Evolutionary conservation across 2,888 invertebrate species (phyloP).

Genomic region (Cataglyphis albicans): DNA sequence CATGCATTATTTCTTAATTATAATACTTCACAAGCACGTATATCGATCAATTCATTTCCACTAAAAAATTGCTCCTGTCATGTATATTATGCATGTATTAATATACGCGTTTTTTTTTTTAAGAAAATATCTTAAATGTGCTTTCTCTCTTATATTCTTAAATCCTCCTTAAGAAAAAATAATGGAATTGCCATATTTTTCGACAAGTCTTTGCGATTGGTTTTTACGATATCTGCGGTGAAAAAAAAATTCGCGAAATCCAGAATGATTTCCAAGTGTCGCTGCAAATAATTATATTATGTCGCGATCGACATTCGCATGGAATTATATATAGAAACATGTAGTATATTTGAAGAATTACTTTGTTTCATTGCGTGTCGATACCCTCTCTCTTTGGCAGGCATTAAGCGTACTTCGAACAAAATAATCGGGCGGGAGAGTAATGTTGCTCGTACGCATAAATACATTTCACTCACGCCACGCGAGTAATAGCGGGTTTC

Average conservation of each 20-base stretch:
- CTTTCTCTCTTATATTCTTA: background rate
- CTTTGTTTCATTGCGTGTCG: slow-evolving; percentile 50
- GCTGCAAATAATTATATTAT: background rate
- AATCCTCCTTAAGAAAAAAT: background rate
- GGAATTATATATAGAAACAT: background rate
- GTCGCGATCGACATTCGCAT: slow-evolving; percentile 25
- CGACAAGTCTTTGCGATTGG: slow-evolving; percentile 1
- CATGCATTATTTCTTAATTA: slow-evolving; percentile 18
- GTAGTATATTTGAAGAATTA: slow-evolving; percentile 34
- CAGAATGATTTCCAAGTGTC: background rate
- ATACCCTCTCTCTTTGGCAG: slow-evolving; percentile 40
- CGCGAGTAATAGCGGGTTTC: slow-evolving; percentile 76
- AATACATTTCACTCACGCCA: slow-evolving; percentile 76
- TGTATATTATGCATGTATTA: background rate
- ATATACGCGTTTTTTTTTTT: background rate
- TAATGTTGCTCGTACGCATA: slow-evolving; percentile 70
- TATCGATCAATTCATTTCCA: background rate
- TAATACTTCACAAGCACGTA: background rate
- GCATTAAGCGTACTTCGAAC: slow-evolving; percentile 62
- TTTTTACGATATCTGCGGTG: slow-evolving; percentile 25
- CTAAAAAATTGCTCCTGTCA: background rate
- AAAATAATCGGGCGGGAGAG: slow-evolving; percentile 71
- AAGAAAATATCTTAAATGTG: no score
- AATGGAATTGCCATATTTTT: background rate
- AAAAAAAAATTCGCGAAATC: background rate